A percentile compares a stretch with the other conserved stretches of the same genome.
These are phyloP conservation scores for Sebastes matsubarae DNA, from an alignment of 2,797 vertebrate species.

Conservation along the genomic window DNA sequence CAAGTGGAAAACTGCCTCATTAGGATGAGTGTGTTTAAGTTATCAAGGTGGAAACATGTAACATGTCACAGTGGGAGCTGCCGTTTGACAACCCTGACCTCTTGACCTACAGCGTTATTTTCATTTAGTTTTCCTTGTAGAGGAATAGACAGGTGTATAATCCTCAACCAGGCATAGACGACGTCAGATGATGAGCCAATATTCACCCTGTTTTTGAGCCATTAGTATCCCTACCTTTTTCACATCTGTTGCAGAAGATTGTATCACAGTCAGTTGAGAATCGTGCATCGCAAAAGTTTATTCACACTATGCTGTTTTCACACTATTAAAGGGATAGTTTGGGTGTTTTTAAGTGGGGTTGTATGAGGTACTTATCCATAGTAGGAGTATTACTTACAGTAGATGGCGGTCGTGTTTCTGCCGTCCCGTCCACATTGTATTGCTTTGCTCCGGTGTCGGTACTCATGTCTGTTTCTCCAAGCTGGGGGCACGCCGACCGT, in stretches of 20 bases:
- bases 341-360: too few relatives aligned
- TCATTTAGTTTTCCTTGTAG: background rate
- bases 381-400: too few relatives aligned
- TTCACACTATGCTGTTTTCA: background rate
- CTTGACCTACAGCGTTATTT: background rate
- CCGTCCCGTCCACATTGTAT: too few relatives aligned
- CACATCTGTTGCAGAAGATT: background rate
- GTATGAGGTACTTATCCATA: too few relatives aligned
- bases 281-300: background rate
- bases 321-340: too few relatives aligned
- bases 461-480: too few relatives aligned
- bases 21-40: background rate
- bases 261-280: background rate
- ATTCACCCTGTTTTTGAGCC: background rate
- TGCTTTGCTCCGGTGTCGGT: too few relatives aligned
- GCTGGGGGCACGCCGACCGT: too few relatives aligned
- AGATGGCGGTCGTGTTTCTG: too few relatives aligned
- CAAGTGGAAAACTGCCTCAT: slow-evolving; percentile 16
- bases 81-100: background rate
- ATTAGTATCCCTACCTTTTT: background rate
- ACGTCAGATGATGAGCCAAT: background rate
- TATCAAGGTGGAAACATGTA: background rate
- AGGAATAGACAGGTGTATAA: background rate
- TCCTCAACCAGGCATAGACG: background rate
- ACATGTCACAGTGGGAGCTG: background rate